phyloP scores from a whole-genome alignment of 2,797 vertebrate genomes.

The Scomberomorus guttatus region DNA sequence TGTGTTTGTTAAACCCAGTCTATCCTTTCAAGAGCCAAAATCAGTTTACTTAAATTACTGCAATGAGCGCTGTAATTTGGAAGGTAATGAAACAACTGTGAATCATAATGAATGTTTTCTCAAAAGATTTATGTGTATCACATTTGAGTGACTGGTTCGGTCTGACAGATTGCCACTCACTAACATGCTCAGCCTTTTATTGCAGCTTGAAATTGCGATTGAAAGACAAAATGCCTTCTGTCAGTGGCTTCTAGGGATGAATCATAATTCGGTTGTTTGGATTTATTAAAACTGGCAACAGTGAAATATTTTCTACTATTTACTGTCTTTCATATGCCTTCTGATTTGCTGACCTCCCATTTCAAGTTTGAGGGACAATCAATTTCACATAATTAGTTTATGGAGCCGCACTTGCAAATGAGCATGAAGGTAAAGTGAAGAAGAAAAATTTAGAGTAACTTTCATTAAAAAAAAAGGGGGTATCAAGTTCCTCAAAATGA shows the following conservation, averaged over 20 bases:
- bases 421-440: conserved; percentile 17
- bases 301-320: neutral
- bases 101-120: conserved; percentile 51
- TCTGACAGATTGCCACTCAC: conserved; percentile 21
- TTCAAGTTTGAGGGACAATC: conserved; percentile 27
- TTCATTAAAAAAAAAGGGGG: neutral
- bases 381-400: conserved; percentile 28
- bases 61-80: conserved; percentile 39
- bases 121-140: conserved; percentile 47
- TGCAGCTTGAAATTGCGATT: neutral
- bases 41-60: conserved; percentile 48
- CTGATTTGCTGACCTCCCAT: conserved; percentile 4
- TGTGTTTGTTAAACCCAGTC: conserved; percentile 34
- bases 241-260: neutral
- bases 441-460: neutral
- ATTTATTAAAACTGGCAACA: neutral
- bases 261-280: conserved; percentile 1
- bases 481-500: neutral
- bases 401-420: conserved; percentile 15
- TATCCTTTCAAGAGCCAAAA: conserved; percentile 34
- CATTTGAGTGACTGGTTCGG: conserved; percentile 45
- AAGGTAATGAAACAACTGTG: conserved; percentile 58
- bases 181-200: conserved; percentile 20
- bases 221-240: conserved; percentile 1
- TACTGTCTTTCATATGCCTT: conserved; percentile 30